A percentile compares a stretch with the other conserved stretches of the same genome.
Conservation (phyloP, 2,888 invertebrate species). For the Cenopis cana region DNA sequence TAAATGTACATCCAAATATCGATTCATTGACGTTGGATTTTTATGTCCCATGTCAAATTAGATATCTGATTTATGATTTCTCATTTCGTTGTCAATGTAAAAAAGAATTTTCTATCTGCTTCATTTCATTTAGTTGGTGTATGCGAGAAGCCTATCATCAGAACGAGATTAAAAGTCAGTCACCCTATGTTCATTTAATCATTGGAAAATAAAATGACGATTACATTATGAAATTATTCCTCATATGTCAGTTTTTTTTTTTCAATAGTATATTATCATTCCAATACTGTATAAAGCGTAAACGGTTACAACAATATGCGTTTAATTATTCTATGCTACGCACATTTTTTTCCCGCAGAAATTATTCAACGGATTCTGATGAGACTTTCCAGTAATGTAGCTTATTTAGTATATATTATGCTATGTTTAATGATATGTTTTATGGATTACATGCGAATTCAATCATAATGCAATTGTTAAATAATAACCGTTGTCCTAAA, state of each 20-base stretch:
- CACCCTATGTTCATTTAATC: not conserved
- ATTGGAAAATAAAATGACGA: not conserved
- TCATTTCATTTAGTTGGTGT: not conserved
- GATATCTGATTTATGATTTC: not conserved
- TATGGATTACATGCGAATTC: too few relatives aligned
- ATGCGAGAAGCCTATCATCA: not conserved
- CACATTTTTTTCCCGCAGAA: too few relatives aligned
- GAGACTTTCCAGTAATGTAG: not conserved
- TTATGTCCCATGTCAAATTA: slow-evolving; percentile 3
- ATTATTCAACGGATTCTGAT: too few relatives aligned
- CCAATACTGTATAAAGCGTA: not conserved
- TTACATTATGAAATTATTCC: not conserved
- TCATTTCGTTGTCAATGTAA: slow-evolving; percentile 5
- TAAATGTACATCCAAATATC: slow-evolving; percentile 25
- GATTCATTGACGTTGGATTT: slow-evolving; percentile 19
- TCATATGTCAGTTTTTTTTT: not conserved
- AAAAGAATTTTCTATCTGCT: not conserved
- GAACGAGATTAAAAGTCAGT: not conserved
- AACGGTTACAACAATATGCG: not conserved
- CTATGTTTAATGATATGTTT: too few relatives aligned
- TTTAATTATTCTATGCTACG: not conserved
- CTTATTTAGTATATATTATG: too few relatives aligned
- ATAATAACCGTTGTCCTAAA: too few relatives aligned
- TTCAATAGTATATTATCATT: not conserved
- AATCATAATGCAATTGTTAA: too few relatives aligned